Evolutionary conservation across 2,888 invertebrate species (phyloP).

Genomic region (Antheraea assamensis): DNA sequence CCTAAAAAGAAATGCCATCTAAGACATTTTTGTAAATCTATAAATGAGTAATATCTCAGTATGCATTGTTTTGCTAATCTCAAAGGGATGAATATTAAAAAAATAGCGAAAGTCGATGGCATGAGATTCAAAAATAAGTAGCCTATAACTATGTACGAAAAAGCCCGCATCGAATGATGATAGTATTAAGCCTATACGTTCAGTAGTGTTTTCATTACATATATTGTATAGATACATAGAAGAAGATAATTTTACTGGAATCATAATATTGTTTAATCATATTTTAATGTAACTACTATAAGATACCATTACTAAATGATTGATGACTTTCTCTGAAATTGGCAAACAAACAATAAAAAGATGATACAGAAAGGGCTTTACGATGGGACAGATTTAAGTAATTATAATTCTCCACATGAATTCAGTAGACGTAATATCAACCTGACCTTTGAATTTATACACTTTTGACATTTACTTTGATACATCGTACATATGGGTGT

Average conservation of each 20-base stretch:
- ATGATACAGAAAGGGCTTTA: constrained; percentile 1
- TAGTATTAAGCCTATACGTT: too few species aligned
- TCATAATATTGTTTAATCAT: neutral
- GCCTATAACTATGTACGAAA: too few species aligned
- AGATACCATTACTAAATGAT: neutral
- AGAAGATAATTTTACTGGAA: neutral
- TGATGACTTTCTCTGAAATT: neutral
- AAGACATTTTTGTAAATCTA: too few species aligned
- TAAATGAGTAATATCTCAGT: too few species aligned
- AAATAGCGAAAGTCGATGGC: too few species aligned
- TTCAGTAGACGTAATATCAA: constrained; percentile 33
- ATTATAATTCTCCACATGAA: constrained; percentile 25
- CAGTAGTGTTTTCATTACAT: too few species aligned
- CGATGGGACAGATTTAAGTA: constrained; percentile 17
- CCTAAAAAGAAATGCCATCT: too few species aligned
- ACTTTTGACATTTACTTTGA: constrained; percentile 22
- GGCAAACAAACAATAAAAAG: neutral
- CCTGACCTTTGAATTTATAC: constrained; percentile 34
- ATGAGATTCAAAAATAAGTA: too few species aligned
- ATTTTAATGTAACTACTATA: neutral
- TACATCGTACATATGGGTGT: constrained; percentile 20
- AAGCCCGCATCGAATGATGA: too few species aligned
- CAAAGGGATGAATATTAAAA: too few species aligned
- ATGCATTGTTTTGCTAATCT: too few species aligned
- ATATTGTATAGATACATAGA: too few species aligned